Conservation (phyloP, 2,888 invertebrate species). For the Ypsolopha sequella region DNA sequence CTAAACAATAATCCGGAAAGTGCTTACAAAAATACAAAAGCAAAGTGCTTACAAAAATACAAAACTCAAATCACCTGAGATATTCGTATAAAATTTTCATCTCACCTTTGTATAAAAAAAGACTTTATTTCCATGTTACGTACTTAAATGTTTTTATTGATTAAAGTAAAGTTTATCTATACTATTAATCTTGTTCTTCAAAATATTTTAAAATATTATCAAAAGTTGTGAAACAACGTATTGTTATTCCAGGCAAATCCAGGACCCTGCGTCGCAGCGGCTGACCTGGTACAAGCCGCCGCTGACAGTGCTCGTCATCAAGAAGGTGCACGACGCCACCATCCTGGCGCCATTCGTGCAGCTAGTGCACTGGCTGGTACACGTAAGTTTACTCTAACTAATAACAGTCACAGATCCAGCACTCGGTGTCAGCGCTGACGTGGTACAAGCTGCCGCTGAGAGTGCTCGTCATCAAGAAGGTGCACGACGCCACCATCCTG, state of each 20-base stretch:
- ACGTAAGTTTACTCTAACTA: constrained; percentile 66
- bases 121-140: too few species aligned
- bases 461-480: constrained; percentile 97
- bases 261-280: constrained; percentile 96
- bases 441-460: constrained; percentile 98
- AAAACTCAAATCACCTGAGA: too few species aligned
- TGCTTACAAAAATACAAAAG: too few species aligned
- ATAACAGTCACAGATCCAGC: constrained; percentile 83
- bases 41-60: too few species aligned
- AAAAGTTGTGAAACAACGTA: too few species aligned
- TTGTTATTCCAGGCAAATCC: constrained; percentile 84
- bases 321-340: constrained; percentile 93
- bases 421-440: constrained; percentile 95
- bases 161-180: too few species aligned
- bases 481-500: constrained; percentile 90
- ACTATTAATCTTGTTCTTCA: too few species aligned
- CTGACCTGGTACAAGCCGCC: constrained; percentile 98
- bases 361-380: constrained; percentile 92
- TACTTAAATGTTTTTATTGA: too few species aligned
- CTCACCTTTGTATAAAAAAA: too few species aligned
- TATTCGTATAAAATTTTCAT: too few species aligned
- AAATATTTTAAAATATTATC: too few species aligned
- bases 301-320: constrained; percentile 95
- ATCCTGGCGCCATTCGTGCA: constrained; percentile 93
- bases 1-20: too few species aligned